phyloP scores from a whole-genome alignment of 53 echinoderm and acorn worm species.

The Mesocentrotus franciscanus region DNA sequence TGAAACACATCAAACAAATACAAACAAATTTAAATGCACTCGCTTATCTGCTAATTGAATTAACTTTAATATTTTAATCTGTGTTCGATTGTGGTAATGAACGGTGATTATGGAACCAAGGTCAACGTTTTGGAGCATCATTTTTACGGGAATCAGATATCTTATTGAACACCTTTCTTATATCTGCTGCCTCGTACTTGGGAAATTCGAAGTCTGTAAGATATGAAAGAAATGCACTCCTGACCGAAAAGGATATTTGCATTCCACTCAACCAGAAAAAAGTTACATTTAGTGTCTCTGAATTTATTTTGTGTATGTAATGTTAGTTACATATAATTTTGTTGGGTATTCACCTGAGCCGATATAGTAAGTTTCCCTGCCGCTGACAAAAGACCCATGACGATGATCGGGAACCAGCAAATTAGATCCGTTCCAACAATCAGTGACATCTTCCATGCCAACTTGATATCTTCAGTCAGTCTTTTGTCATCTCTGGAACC shows the following conservation, averaged over 20 bases:
- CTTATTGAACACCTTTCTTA: background rate
- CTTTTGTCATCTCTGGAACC: background rate
- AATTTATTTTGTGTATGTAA: background rate
- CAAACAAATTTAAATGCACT: too few relatives aligned
- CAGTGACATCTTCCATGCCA: constrained; percentile 94
- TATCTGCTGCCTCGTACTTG: background rate
- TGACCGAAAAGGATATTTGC: too few relatives aligned
- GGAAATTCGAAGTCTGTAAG: background rate
- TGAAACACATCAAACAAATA: too few relatives aligned
- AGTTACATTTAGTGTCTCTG: background rate
- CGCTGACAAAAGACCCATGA: constrained; percentile 78
- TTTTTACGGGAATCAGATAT: background rate
- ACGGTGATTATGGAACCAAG: background rate
- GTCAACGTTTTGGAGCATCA: background rate
- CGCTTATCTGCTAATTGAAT: too few relatives aligned
- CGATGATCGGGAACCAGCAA: constrained; percentile 94
- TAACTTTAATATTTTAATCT: too few relatives aligned
- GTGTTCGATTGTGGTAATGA: too few relatives aligned
- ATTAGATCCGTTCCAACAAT: constrained; percentile 89
- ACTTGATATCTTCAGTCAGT: constrained; percentile 81
- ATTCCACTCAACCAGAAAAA: background rate
- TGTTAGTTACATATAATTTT: background rate
- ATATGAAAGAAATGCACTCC: background rate
- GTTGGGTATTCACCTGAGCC: background rate
- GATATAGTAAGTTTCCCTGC: constrained; percentile 53